Evolutionary conservation across 1,140 invertebrate genomes (phyloP), one percentile per base, ranked within the genome.

Genomic region (Pachypeltis micranthus): DNA sequence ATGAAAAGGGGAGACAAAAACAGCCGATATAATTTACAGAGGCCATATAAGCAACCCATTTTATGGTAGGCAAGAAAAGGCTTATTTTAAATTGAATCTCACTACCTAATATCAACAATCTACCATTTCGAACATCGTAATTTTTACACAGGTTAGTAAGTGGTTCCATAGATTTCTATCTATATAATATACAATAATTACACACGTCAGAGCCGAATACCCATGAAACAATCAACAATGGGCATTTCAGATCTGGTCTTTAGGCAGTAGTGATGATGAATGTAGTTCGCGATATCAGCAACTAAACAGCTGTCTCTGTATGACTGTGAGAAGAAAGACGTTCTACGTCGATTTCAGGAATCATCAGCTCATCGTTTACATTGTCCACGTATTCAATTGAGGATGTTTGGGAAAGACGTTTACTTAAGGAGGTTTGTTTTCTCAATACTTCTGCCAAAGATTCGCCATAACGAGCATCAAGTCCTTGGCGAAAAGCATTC

Each of bases 401-500:
- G 76, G 90, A 90, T 74, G 86, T 84, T 77, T 92, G 89, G 70
- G 90, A 92, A 72, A 92, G 82, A 72, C 90, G 84, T 80, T 93
- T 93, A 74, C 83, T 87, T 66, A 92, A 80, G 72, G 88, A 90
- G 72, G 89, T 85, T 81, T 93, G 91, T 80, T 92, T 93, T 75
- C 90, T 86, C 70, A 93, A 83, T 72, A 90, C 89, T 77, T 91
- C 90, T 64, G 89, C 90, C 72, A 93, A 82, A 74, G 90, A 88
- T 79, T 96, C 93, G 74, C 88, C 87, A 75, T 90, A 90, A 74
- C 91, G 89, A 78, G 90, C 83, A 83, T 97, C 93, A 81, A 96
- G 84, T 76, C 92, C 93, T 85, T 96, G 93, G 78, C 94, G 92
- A 84, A 97, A 97, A 81, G 94, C 94, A 83, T 97, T 96, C 80